Evolutionary conservation across 2,113 vertebrate species (phyloP), one percentile per base, ranked within the genome.

Genomic region (Gorsachius goisagi): DNA sequence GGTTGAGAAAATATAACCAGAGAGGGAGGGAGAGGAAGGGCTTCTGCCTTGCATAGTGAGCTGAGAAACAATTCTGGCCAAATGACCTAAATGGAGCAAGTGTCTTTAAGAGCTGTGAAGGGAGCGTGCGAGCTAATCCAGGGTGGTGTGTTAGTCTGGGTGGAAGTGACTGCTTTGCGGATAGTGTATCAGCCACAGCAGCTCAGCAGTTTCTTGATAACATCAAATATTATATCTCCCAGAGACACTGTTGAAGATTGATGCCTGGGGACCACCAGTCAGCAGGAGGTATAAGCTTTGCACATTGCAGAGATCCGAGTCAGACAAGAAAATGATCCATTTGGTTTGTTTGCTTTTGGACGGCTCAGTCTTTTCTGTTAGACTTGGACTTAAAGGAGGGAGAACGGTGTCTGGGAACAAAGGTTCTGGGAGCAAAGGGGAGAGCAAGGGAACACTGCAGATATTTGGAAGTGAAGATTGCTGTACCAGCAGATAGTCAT

Each of bases 191-290:
- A 95, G 67, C 26, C 71, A 59, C n/a, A 72, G 88, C 66, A 82
- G 85, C 88, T 96, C 91, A 81, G 93, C 88, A 76, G 39, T 49
- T 90, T 59, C 88, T 26, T 33, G 75, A 58, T 92, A 94, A 90
- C 72, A 82, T 80, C 80, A 88, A 33, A 72, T 78, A 68, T 80
- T 87, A 10, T n/a, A 62, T 62, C 64, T 92, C 68, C 41, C 5
- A 2, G 39, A 90, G 76, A 5, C 44, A 17, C 27, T 52, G 68
- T 55, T 80, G 76, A 55, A 33, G 71, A 41, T 67, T 77, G 56
- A 44, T 91, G 78, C 73, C 86, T 85, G 30, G 78, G 68, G 60
- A 71, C 39, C 77, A 39, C 50, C 66, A 69, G 81, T 64, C 86
- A 95, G 88, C 63, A 37, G 81, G 87, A 93, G 55, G n/a, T 58